Percentiles rank a stretch among this genome's conserved stretches.
phyloP scores from a whole-genome alignment of 2,113 vertebrate species.

The Peucedramus taeniatus region DNA sequence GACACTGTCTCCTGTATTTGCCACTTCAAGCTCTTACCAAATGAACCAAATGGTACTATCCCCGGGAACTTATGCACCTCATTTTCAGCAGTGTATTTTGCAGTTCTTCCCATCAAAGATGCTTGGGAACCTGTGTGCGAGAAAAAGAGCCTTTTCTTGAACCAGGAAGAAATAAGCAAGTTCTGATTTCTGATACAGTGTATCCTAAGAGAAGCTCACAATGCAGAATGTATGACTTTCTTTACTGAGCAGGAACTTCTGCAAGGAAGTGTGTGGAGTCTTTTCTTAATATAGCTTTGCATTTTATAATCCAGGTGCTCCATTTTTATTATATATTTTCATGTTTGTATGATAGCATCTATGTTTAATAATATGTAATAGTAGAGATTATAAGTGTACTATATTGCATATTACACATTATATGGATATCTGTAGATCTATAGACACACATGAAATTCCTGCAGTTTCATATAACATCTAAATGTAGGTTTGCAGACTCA shows the following conservation, averaged over 20 bases:
- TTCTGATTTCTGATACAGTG: neutral
- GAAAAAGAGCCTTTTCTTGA: neutral
- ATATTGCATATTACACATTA: neutral
- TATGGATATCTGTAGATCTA: neutral
- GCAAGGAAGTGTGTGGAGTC: neutral
- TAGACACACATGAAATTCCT: neutral
- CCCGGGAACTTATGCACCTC: neutral
- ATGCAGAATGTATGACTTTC: neutral
- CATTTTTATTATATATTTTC: neutral
- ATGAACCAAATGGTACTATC: neutral
- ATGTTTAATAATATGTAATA: neutral
- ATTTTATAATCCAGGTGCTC: neutral
- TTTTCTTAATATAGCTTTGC: neutral
- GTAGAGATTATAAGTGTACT: neutral
- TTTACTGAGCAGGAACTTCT: neutral
- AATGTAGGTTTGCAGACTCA: neutral
- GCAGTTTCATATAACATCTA: neutral
- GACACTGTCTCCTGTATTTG: neutral
- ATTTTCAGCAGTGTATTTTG: neutral
- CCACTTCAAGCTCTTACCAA: neutral
- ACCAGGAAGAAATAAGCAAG: neutral
- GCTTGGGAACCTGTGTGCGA: neutral
- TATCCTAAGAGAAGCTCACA: neutral
- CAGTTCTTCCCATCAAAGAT: conserved; percentile 1
- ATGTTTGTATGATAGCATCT: neutral